Evolutionary conservation across 1,140 invertebrate species (phyloP), one percentile per base, ranked within the genome.

Genomic region (Drosophila ficusphila): DNA sequence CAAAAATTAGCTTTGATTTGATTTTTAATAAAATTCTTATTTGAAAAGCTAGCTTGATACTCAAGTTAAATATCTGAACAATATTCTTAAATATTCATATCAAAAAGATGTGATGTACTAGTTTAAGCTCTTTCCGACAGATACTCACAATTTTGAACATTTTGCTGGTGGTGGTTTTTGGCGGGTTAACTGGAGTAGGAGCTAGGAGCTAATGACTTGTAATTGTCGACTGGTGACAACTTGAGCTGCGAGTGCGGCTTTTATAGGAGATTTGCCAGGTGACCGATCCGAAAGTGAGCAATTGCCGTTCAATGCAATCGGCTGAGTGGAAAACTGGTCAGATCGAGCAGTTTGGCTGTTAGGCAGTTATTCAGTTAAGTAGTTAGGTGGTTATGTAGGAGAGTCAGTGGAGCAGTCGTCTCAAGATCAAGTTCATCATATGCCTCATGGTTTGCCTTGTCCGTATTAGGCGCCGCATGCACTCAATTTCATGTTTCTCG

Each of bases 111-210:
- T 29, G 27, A 11, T 29, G 5, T 27, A 8, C 9, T 7, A 9
- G 8, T 8, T 8, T 8, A 29, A 29, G 8, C 3, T 21, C 2
- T 38, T 8, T 8, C 3, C n/a, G 16, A 16, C 8, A 11, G 47
- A 44, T 78, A 89, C 89, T 90, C 65, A 90, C 89, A 67, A 90
- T 39, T 86, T 90, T 90, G 76, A 76, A 90, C 89, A 90, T 90
- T 77, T 76, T 90, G 58, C 46, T 36, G 27, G 51, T 21, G 21
- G 16, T n/a, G 48, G 38, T 60, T 52, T 39, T 38, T 44, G n/a
- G 23, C 44, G 23, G 49, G 42, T 56, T 52, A 39, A 23, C 11
- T 33, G 38, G 33, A 41, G 36, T 47, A 41, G 21, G 38, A 57
- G 71, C 46, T 76, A 49, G 46, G n/a, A n/a, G 62, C 67, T 58